A percentile compares a stretch with the other conserved stretches of the same genome.
Evolutionary conservation across 2,888 invertebrate species (phyloP).

Genomic region (Apotomis betuletana): DNA sequence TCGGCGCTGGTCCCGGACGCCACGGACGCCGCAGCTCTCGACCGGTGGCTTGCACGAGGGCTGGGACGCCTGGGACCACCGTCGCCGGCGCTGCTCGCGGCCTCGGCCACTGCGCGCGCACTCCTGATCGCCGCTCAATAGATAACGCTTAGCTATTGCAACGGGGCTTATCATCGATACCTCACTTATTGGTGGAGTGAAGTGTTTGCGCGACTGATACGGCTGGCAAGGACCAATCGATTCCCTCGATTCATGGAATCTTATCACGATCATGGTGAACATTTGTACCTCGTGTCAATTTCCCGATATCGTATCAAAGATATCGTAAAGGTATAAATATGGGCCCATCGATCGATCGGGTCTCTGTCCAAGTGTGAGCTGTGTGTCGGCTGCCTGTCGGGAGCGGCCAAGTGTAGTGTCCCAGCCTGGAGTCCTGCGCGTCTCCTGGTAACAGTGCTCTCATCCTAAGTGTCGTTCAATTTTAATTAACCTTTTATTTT

Average conservation of each 20-base stretch:
- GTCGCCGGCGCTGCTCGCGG: slow-evolving; percentile 44
- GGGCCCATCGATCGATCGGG: slow-evolving; percentile 82
- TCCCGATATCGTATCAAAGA: slow-evolving; percentile 80
- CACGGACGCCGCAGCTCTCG: slow-evolving; percentile 44
- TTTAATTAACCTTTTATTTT: slow-evolving; percentile 14
- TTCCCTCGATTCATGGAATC: slow-evolving; percentile 71
- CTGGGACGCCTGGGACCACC: slow-evolving; percentile 24
- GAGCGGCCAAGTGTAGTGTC: slow-evolving; percentile 41
- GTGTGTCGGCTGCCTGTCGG: slow-evolving; percentile 70
- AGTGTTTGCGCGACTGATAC: slow-evolving; percentile 79
- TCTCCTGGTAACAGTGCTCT: slow-evolving; percentile 41
- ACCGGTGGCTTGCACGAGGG: slow-evolving; percentile 42
- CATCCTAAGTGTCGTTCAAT: slow-evolving; percentile 48
- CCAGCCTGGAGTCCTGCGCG: slow-evolving; percentile 30
- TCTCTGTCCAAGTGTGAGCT: slow-evolving; percentile 78
- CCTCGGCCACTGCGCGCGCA: slow-evolving; percentile 30
- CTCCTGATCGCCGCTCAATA: slow-evolving; percentile 44
- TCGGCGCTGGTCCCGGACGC: slow-evolving; percentile 62
- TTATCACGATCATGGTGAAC: slow-evolving; percentile 81
- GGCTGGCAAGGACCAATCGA: slow-evolving; percentile 76
- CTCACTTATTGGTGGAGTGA: slow-evolving; percentile 75
- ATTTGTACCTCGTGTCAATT: slow-evolving; percentile 74
- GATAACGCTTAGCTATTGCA: slow-evolving; percentile 42
- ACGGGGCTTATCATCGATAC: slow-evolving; percentile 67
- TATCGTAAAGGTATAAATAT: slow-evolving; percentile 83